Evolutionary conservation across 2,113 vertebrate species (phyloP).

Genomic region (Solea senegalensis): DNA sequence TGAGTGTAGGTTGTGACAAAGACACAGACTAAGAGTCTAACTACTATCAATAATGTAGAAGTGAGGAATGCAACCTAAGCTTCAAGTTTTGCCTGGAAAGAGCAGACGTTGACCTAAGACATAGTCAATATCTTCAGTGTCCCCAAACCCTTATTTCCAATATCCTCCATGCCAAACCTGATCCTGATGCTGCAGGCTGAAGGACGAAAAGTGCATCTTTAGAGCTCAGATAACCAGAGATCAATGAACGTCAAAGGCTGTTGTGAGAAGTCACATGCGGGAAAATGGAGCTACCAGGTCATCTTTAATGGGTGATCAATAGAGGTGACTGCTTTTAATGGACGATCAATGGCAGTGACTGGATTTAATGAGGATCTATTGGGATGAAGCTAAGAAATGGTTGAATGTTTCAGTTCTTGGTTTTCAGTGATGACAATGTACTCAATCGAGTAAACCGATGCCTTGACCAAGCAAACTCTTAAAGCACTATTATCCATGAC

Average conservation of each 20-base stretch:
- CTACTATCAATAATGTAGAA: not conserved
- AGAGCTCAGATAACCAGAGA: conserved; percentile 56
- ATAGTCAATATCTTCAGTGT: conserved; percentile 15
- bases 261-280: conserved; percentile 24
- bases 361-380: conserved; percentile 53
- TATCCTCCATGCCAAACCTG: conserved; percentile 2
- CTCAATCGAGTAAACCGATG: not conserved
- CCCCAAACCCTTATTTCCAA: conserved; percentile 9
- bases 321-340: conserved; percentile 62
- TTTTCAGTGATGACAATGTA: conserved; percentile 12
- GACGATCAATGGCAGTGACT: conserved; percentile 18
- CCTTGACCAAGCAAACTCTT: not conserved
- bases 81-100: not conserved
- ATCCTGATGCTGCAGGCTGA: conserved; percentile 28
- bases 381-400: conserved; percentile 42
- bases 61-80: not conserved
- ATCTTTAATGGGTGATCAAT: conserved; percentile 64
- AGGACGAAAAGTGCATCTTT: conserved; percentile 12
- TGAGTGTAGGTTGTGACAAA: not conserved
- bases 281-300: conserved; percentile 43
- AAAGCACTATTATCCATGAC: conserved; percentile 6
- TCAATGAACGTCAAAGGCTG: conserved; percentile 54
- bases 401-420: conserved; percentile 28
- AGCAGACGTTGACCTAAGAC: not conserved
- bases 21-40: not conserved